These are phyloP conservation scores for Drosophila sechellia DNA, from an alignment of 1,140 invertebrate species.

Conservation along the genomic window DNA sequence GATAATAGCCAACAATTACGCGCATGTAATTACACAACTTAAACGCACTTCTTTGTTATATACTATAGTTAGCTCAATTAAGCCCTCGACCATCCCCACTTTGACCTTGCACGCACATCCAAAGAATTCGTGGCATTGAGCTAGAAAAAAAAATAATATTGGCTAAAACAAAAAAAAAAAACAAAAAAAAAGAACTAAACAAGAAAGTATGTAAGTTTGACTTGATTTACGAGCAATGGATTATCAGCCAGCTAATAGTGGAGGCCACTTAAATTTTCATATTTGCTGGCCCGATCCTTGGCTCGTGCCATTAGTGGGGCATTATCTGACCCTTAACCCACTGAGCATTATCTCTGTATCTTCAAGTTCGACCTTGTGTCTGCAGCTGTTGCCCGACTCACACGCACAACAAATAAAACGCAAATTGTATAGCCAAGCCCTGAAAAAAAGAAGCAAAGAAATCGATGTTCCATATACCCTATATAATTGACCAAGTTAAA, in stretches of 20 bases:
- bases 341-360: constrained; percentile 26
- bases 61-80: constrained; percentile 8
- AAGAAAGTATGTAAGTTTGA: constrained; percentile 2
- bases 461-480: constrained; percentile 20
- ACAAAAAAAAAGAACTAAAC: neutral
- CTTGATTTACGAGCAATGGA: constrained; percentile 31
- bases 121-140: constrained; percentile 14
- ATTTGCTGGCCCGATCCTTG: constrained; percentile 10
- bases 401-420: constrained; percentile 25
- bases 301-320: neutral
- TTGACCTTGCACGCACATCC: constrained; percentile 35
- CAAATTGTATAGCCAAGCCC: constrained; percentile 32
- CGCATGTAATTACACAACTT: constrained; percentile 2
- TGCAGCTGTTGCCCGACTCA: constrained; percentile 33
- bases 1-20: constrained; percentile 18
- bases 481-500: neutral
- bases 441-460: neutral
- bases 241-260: constrained; percentile 3
- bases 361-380: constrained; percentile 26
- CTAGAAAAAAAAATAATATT: neutral
- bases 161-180: neutral
- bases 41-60: neutral
- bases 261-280: constrained; percentile 25
- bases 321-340: constrained; percentile 30
- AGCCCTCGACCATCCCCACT: neutral